Base-by-base conservation (phyloP, 1,140 invertebrate species). In the Leguminivora glycinivorella region DNA sequence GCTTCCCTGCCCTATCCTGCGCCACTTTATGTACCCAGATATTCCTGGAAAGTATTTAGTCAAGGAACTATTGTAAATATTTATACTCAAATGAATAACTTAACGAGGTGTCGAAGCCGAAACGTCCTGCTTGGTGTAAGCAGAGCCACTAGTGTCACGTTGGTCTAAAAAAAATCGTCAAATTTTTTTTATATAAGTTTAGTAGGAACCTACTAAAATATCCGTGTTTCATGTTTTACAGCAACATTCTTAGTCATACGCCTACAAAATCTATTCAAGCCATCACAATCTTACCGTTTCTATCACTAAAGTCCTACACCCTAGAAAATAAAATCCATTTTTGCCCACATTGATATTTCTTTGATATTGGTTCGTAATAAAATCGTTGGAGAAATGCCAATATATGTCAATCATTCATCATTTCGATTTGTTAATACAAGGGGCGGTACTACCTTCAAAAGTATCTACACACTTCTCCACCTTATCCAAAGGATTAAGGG, bases 351-450 rank as follows among this genome's bases (percentile, higher is more conserved):
- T 31, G 25, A 58, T 38, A 3, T 31, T 31, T n/a, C 5, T 63
- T 63, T 26, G 10, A 60, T 29, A 60, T 60, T 17, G 24, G 56
- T 60, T 26, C 29, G 29, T 60, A 63, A 60, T 60, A 63, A 4
- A 63, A 31, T 63, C n/a, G 58, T 63, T 63, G 58, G 58, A 29
- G 31, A 63, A 29, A 63, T 29, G 58, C 58, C 58, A 63, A 63
- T 63, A n/a, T 60, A 60, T 60, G 58, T 63, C 58, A 63, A 63
- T 34, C 58, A 63, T 63, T 63, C 58, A 63, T 63, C 58, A 63
- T 63, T 63, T 14, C 0, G 26, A 63, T 34, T 63, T 17, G 25
- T n/a, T 63, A 31, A 63, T 63, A 63, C 19, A 63, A 29, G 26
- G 25, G 58, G 58, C 14, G 58, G 58, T 31, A 29, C 14, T 17